A percentile compares a stretch with the other conserved stretches of the same genome.
Conservation (phyloP, 2,113 vertebrate species). For the Hippopotamus amphibius region DNA sequence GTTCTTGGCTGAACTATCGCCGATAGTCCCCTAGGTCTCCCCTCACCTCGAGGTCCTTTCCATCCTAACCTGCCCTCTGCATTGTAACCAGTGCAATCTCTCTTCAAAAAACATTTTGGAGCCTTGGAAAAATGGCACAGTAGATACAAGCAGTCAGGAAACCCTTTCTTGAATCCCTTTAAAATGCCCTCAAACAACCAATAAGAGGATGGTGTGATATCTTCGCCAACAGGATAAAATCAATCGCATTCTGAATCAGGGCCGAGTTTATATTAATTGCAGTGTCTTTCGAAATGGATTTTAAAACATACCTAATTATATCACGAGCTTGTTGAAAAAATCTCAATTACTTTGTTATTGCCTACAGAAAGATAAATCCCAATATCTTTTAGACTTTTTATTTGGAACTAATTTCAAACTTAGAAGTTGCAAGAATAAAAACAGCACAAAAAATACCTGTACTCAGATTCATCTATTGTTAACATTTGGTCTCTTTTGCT, state of each 20-base stretch:
- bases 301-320: background rate
- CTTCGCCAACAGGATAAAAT: conserved; percentile 21
- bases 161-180: background rate
- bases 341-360: conserved; percentile 37
- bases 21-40: background rate
- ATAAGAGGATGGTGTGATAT: background rate
- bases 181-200: conserved; percentile 36
- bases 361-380: conserved; percentile 28
- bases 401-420: conserved; percentile 41
- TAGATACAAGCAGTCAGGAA: background rate
- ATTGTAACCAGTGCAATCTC: background rate
- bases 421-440: background rate
- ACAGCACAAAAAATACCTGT: background rate
- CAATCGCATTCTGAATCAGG: background rate
- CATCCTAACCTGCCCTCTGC: background rate
- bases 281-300: conserved; percentile 9
- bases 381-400: background rate
- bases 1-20: background rate
- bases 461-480: background rate
- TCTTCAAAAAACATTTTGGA: conserved; percentile 33
- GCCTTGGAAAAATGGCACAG: background rate
- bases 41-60: background rate
- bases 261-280: background rate
- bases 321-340: conserved; percentile 14
- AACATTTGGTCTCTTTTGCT: background rate